A percentile compares a stretch with the other conserved stretches of the same genome.
Evolutionary conservation across 2,113 vertebrate species (phyloP).

Genomic region (Suncus etruscus): DNA sequence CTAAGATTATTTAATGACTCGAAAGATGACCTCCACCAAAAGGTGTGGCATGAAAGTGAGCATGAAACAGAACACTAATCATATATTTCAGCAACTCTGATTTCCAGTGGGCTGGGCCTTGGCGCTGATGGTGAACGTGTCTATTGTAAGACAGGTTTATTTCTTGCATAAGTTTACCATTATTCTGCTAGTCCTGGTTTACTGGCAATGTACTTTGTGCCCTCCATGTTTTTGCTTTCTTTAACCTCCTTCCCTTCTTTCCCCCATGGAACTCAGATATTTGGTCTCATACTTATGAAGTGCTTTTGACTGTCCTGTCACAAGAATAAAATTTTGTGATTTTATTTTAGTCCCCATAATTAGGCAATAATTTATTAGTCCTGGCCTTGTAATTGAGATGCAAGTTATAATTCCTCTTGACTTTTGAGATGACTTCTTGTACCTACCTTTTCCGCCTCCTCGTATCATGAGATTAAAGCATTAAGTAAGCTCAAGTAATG

Average conservation of each 20-base stretch:
- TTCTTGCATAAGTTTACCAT: slow-evolving; percentile 85
- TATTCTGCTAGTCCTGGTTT: slow-evolving; percentile 69
- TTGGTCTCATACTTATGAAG: slow-evolving; percentile 34
- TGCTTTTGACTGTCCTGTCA: slow-evolving; percentile 33
- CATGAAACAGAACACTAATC: slow-evolving; percentile 82
- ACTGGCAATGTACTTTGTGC: slow-evolving; percentile 35
- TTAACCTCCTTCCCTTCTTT: neutral
- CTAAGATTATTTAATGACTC: slow-evolving; percentile 84
- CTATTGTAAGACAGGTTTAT: slow-evolving; percentile 86
- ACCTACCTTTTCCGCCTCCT: slow-evolving; percentile 58
- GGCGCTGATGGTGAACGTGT: slow-evolving; percentile 79
- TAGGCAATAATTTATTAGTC: slow-evolving; percentile 67
- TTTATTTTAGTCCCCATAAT: slow-evolving; percentile 29
- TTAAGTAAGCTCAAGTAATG: slow-evolving; percentile 65
- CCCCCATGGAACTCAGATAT: neutral
- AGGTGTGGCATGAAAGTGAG: slow-evolving; percentile 83
- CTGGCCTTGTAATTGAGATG: slow-evolving; percentile 72
- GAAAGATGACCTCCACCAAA: slow-evolving; percentile 79
- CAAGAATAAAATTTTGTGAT: neutral
- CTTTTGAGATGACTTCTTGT: slow-evolving; percentile 54
- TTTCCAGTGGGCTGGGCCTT: slow-evolving; percentile 83
- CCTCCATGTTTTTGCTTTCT: neutral
- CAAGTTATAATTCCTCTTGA: slow-evolving; percentile 57
- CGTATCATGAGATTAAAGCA: slow-evolving; percentile 77
- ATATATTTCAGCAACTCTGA: slow-evolving; percentile 80